Percentiles rank a stretch among this genome's conserved stretches.
Conservation (phyloP, 2,888 invertebrate species). For the Scaptomyza parva region DNA sequence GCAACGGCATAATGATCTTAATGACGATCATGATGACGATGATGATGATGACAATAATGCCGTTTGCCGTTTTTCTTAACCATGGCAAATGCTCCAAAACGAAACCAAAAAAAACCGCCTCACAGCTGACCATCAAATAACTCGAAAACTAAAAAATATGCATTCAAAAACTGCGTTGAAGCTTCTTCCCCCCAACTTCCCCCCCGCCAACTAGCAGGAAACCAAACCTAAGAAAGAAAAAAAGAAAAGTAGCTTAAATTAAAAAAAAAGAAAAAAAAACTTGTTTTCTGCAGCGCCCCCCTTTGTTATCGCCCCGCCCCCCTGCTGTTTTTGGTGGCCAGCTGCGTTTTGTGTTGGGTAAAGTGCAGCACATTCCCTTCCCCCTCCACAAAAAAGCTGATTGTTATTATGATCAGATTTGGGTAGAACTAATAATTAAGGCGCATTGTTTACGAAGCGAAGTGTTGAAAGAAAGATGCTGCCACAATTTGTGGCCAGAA, state of each 20-base stretch:
- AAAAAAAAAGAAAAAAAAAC: slow-evolving; percentile 49
- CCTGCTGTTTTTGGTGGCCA: not conserved
- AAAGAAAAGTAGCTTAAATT: slow-evolving; percentile 68
- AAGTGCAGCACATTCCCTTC: slow-evolving; percentile 61
- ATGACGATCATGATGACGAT: slow-evolving; percentile 48
- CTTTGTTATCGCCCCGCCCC: not conserved
- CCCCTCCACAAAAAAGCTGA: slow-evolving; percentile 36
- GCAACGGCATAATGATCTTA: slow-evolving; percentile 54
- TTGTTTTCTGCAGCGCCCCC: slow-evolving; percentile 23
- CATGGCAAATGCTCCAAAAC: slow-evolving; percentile 19
- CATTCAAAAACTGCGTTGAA: slow-evolving; percentile 30
- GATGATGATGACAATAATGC: slow-evolving; percentile 51
- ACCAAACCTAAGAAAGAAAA: not conserved
- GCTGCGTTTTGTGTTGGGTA: slow-evolving; percentile 31
- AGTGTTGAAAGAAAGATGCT: slow-evolving; percentile 53
- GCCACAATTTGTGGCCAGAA: slow-evolving; percentile 9
- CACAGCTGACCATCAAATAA: slow-evolving; percentile 55
- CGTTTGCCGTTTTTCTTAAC: slow-evolving; percentile 19
- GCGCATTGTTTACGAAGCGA: slow-evolving; percentile 62
- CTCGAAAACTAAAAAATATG: slow-evolving; percentile 44
- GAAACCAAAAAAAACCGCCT: slow-evolving; percentile 19
- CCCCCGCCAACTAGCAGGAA: not conserved
- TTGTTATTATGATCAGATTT: slow-evolving; percentile 67
- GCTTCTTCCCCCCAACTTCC: slow-evolving; percentile 26
- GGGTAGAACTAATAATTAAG: slow-evolving; percentile 72